These are phyloP conservation scores for Dendronephthya gigantea DNA, from an alignment of 64 coral and sea anemone species.

Conservation along the genomic window DNA sequence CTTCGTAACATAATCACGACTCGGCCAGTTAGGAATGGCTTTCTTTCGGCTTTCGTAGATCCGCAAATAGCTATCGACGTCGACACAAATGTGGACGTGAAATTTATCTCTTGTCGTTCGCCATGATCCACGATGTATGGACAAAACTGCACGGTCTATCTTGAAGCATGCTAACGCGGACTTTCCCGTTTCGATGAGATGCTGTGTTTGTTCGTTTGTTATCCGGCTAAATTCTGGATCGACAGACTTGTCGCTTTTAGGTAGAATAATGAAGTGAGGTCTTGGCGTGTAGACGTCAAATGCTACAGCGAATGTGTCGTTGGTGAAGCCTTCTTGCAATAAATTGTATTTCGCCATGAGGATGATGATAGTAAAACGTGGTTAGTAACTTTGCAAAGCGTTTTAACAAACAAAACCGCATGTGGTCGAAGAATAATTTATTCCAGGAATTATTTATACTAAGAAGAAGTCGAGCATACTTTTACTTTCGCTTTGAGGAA, in stretches of 20 bases:
- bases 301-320: slow-evolving; percentile 42
- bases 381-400: not conserved
- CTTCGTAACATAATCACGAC: slow-evolving; percentile 30
- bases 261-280: slow-evolving; percentile 54
- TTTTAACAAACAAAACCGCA: not conserved
- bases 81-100: slow-evolving; percentile 60
- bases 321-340: slow-evolving; percentile 15
- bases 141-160: slow-evolving; percentile 36
- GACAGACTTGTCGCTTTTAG: not conserved
- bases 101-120: slow-evolving; percentile 38
- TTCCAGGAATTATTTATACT: not conserved
- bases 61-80: slow-evolving; percentile 44
- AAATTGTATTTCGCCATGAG: slow-evolving; percentile 26
- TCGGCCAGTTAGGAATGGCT: slow-evolving; percentile 48
- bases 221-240: slow-evolving; percentile 29
- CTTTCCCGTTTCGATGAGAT: slow-evolving; percentile 36
- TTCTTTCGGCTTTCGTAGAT: slow-evolving; percentile 18
- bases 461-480: not conserved
- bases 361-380: not conserved
- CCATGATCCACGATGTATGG: slow-evolving; percentile 65
- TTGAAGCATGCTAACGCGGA: slow-evolving; percentile 36
- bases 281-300: slow-evolving; percentile 64
- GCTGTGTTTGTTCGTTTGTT: not conserved
- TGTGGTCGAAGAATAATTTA: not conserved
- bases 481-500: not conserved